phyloP scores from a whole-genome alignment of 2,888 invertebrate species.

The Julus scanicus region DNA sequence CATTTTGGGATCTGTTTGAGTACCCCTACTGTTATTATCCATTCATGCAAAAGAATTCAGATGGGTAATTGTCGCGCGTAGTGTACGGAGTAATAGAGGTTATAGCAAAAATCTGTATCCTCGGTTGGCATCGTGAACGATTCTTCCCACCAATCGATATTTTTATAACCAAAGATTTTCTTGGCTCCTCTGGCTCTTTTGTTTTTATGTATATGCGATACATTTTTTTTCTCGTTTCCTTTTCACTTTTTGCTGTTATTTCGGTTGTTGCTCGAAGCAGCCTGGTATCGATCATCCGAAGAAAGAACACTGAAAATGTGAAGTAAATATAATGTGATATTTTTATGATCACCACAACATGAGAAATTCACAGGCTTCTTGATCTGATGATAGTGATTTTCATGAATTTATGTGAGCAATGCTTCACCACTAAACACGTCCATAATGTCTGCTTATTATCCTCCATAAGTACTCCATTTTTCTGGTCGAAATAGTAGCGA shows the following conservation, averaged over 20 bases:
- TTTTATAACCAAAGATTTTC: conserved; percentile 8
- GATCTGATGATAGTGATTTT: conserved; percentile 45
- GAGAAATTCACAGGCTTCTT: conserved; percentile 31
- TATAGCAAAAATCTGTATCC: conserved; percentile 37
- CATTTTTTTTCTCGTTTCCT: conserved; percentile 14
- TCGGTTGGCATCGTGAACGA: conserved; percentile 8
- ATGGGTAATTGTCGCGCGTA: background rate
- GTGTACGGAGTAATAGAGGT: conserved; percentile 11
- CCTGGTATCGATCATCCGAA: conserved; percentile 6
- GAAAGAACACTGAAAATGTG: background rate
- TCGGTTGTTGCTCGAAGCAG: conserved; percentile 16
- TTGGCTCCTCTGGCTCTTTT: conserved; percentile 43
- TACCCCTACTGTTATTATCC: background rate
- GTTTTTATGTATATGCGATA: conserved; percentile 45
- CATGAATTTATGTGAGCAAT: conserved; percentile 47
- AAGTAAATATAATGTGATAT: conserved; percentile 44
- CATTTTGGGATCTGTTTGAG: too few species aligned
- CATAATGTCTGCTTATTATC: conserved; percentile 45
- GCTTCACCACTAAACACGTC: conserved; percentile 47
- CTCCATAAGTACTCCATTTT: conserved; percentile 35
- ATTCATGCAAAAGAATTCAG: conserved; percentile 8
- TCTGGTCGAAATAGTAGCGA: background rate
- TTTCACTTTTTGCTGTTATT: conserved; percentile 38
- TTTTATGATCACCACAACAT: conserved; percentile 36
- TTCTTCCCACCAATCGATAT: conserved; percentile 6